Evolutionary conservation across 1,140 invertebrate species (phyloP).

Genomic region (Latrodectus geometricus): DNA sequence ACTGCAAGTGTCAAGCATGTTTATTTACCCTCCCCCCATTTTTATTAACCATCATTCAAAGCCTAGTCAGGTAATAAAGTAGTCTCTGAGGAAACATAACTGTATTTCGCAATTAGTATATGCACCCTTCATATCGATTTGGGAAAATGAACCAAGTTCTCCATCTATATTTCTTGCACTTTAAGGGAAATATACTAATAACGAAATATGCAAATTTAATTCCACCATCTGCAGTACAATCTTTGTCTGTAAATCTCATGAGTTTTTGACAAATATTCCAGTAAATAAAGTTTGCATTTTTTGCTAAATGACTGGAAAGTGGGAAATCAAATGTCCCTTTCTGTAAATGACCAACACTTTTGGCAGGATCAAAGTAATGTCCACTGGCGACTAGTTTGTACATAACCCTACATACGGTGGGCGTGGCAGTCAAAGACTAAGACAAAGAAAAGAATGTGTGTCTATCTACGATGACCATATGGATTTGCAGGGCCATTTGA

Average conservation of each 20-base stretch:
- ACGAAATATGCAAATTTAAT: slow-evolving; percentile 37
- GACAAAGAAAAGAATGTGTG: slow-evolving; percentile 44
- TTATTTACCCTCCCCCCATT: background rate
- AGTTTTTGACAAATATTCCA: slow-evolving; percentile 6
- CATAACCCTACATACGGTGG: slow-evolving; percentile 57
- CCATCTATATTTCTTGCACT: background rate
- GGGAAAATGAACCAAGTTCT: too few species aligned
- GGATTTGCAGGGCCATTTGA: slow-evolving; percentile 63
- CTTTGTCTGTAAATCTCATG: background rate
- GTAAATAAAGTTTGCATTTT: slow-evolving; percentile 34
- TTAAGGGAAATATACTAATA: slow-evolving; percentile 44
- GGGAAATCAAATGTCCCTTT: slow-evolving; percentile 41
- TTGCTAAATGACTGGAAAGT: slow-evolving; percentile 53
- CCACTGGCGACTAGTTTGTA: slow-evolving; percentile 59
- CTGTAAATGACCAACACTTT: slow-evolving; percentile 42
- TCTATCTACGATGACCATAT: slow-evolving; percentile 63
- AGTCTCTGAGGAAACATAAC: slow-evolving; percentile 16
- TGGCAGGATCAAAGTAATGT: slow-evolving; percentile 51
- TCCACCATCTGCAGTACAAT: slow-evolving; percentile 6
- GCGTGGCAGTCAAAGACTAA: slow-evolving; percentile 57
- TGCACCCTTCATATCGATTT: too few species aligned
- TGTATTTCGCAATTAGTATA: slow-evolving; percentile 56
- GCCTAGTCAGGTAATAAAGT: background rate
- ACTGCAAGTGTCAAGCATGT: background rate
- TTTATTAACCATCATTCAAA: background rate